These are phyloP conservation scores for Netelia virgata DNA, from an alignment of 2,888 invertebrate genomes.

Conservation along the genomic window DNA sequence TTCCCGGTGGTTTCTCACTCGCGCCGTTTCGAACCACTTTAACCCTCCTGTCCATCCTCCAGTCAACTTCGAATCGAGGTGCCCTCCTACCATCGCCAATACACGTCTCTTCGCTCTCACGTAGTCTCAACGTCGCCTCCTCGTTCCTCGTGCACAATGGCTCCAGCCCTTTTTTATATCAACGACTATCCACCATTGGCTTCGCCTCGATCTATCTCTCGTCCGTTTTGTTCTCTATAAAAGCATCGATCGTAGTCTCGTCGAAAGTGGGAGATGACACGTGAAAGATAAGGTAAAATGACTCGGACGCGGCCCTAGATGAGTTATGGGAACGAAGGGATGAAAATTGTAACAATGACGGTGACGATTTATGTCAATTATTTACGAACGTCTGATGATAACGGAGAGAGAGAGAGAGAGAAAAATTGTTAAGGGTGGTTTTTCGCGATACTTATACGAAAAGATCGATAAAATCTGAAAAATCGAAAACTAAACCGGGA, in stretches of 20 bases:
- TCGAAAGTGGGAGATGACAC: slow-evolving; percentile 59
- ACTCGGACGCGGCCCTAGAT: slow-evolving; percentile 13
- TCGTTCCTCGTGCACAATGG: slow-evolving; percentile 2
- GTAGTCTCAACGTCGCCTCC: slow-evolving; percentile 46
- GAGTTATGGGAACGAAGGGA: neutral
- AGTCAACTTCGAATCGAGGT: slow-evolving; percentile 64
- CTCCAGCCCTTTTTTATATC: slow-evolving; percentile 32
- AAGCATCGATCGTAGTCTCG: slow-evolving; percentile 67
- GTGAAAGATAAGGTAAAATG: slow-evolving; percentile 62
- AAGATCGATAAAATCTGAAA: too few relatives aligned
- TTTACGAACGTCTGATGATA: too few relatives aligned
- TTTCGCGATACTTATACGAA: too few relatives aligned
- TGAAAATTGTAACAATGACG: slow-evolving; percentile 40
- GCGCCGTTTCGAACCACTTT: slow-evolving; percentile 65
- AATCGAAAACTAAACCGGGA: too few relatives aligned
- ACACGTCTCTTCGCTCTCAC: slow-evolving; percentile 2
- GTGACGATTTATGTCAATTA: too few relatives aligned
- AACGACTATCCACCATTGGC: slow-evolving; percentile 42
- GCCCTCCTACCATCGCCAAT: slow-evolving; percentile 11
- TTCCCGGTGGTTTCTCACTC: slow-evolving; percentile 24
- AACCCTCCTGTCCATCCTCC: slow-evolving; percentile 68
- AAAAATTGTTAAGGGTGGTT: too few relatives aligned
- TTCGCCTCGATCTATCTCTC: slow-evolving; percentile 41
- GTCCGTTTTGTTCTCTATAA: slow-evolving; percentile 66
- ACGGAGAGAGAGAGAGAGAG: too few relatives aligned